Percentiles rank a stretch among this genome's conserved stretches.
Conservation (phyloP, 2,888 invertebrate genomes). For the Subacronicta megacephala region DNA sequence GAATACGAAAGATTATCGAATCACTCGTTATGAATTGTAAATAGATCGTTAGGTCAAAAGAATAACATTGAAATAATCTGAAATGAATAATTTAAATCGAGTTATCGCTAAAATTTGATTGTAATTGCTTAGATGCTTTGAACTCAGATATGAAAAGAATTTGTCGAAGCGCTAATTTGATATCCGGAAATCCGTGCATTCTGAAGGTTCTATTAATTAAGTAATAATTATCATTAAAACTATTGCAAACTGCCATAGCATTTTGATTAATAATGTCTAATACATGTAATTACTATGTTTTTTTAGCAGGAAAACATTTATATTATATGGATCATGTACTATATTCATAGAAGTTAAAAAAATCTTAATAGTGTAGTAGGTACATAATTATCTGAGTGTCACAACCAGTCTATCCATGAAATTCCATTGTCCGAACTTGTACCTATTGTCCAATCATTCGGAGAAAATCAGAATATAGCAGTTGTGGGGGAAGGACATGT, state of each 20-base stretch:
- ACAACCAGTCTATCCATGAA: too few species aligned
- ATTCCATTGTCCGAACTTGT: too few species aligned
- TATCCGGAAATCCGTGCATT: conserved; percentile 39
- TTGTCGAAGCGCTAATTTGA: conserved; percentile 29
- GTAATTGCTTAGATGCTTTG: conserved; percentile 32
- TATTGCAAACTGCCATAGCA: conserved; percentile 1
- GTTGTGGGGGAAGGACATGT: too few species aligned
- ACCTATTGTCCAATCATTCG: too few species aligned
- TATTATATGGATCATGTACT: too few species aligned
- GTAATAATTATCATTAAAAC: conserved; percentile 6
- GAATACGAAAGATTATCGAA: conserved; percentile 27
- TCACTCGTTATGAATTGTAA: conserved; percentile 35
- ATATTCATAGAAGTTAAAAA: too few species aligned
- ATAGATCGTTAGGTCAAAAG: conserved; percentile 31
- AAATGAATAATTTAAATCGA: conserved; percentile 30
- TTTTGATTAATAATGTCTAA: conserved; percentile 4
- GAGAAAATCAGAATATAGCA: too few species aligned
- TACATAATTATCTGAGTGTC: too few species aligned
- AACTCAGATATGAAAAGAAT: conserved; percentile 11
- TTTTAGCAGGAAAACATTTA: background rate
- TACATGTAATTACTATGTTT: background rate
- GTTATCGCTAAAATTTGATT: conserved; percentile 30
- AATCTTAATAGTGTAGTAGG: too few species aligned
- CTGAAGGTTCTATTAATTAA: conserved; percentile 25
- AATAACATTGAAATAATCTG: conserved; percentile 37